Conservation (phyloP, 2,113 vertebrate genomes). For the Cyprinodon tularosa region DNA sequence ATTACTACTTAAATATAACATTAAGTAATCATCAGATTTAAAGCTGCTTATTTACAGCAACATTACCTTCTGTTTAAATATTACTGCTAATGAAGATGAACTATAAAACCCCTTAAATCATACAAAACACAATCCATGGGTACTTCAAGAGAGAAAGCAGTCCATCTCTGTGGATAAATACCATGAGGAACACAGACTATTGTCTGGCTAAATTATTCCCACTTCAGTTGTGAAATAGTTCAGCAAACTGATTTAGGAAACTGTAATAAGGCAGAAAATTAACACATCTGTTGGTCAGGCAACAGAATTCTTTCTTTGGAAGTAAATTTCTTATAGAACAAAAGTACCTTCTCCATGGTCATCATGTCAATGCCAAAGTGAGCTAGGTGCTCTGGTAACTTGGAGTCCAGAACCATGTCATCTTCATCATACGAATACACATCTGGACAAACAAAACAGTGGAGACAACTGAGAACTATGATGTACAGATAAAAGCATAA, state of each 20-base stretch:
- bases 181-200: slow-evolving; percentile 20
- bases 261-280: not conserved
- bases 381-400: slow-evolving; percentile 91
- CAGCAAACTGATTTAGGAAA: not conserved
- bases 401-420: slow-evolving; percentile 97
- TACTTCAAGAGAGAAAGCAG: slow-evolving; percentile 19
- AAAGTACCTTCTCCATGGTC: slow-evolving; percentile 95
- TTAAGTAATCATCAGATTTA: not conserved
- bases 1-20: not conserved
- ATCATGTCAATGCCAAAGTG: slow-evolving; percentile 99
- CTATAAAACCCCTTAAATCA: slow-evolving; percentile 6
- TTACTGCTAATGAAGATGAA: not conserved
- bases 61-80: not conserved
- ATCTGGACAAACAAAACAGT: slow-evolving; percentile 75
- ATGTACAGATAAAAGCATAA: not conserved
- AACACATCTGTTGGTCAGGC: not conserved
- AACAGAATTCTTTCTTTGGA: not conserved
- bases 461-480: not conserved
- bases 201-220: slow-evolving; percentile 15
- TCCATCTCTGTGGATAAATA: slow-evolving; percentile 14
- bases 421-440: slow-evolving; percentile 98
- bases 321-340: not conserved
- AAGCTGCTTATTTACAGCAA: not conserved
- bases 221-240: slow-evolving; percentile 2
- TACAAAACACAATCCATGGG: slow-evolving; percentile 20